A percentile compares a stretch with the other conserved stretches of the same genome.
Evolutionary conservation across 2,113 vertebrate species (phyloP).

Genomic region (Solea senegalensis): DNA sequence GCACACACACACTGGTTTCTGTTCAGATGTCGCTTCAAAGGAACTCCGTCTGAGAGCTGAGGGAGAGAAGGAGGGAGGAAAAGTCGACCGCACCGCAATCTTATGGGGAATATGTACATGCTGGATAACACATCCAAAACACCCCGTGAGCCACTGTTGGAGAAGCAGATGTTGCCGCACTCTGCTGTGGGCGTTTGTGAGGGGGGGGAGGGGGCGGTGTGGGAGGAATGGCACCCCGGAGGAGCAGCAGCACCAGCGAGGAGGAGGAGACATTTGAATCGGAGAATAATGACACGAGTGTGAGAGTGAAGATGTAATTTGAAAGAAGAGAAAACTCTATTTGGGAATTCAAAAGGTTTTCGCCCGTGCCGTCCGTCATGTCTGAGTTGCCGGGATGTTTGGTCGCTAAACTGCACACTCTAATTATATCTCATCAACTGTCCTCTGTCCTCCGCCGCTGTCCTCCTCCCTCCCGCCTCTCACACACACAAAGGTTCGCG

Average conservation of each 20-base stretch:
- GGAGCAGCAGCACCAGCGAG: neutral
- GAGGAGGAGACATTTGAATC: conserved; percentile 6
- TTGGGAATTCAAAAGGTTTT: conserved; percentile 6
- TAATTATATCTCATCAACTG: conserved; percentile 82
- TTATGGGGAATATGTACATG: conserved; percentile 19
- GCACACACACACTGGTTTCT: conserved; percentile 63
- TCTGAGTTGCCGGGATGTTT: conserved; percentile 60
- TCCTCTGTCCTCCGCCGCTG: conserved; percentile 60
- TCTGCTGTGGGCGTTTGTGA: conserved; percentile 15
- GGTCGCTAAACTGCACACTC: conserved; percentile 61
- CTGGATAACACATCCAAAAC: conserved; percentile 54
- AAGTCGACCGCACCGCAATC: conserved; percentile 29
- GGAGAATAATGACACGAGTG: neutral
- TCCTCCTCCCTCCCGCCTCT: conserved; percentile 58
- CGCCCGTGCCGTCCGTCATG: conserved; percentile 38
- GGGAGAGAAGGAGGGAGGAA: conserved; percentile 63
- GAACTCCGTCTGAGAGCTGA: conserved; percentile 63
- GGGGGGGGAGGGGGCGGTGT: conserved; percentile 9
- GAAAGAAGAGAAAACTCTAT: neutral
- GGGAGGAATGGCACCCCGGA: conserved; percentile 30
- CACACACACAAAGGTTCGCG: conserved; percentile 5
- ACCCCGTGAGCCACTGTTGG: conserved; percentile 40
- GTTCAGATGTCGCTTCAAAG: conserved; percentile 75
- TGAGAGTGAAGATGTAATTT: conserved; percentile 5
- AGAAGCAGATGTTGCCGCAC: conserved; percentile 52